phyloP scores from a whole-genome alignment of 2,797 vertebrate genomes.

The Poecile montanus region DNA sequence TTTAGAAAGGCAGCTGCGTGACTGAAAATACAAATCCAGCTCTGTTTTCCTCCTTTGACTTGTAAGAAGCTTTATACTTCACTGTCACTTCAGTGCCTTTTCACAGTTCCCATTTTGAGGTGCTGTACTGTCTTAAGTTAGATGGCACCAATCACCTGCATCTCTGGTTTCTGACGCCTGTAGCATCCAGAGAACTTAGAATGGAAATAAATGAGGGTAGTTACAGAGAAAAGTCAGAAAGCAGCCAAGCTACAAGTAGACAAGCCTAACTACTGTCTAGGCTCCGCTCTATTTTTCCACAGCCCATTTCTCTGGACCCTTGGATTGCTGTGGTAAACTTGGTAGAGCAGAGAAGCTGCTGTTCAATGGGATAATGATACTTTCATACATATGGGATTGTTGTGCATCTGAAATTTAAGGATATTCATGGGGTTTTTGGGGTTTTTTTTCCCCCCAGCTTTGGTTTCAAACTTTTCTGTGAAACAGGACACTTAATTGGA shows the following conservation, averaged over 20 bases:
- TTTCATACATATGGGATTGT: background rate
- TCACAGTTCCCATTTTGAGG: background rate
- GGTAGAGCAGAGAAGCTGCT: background rate
- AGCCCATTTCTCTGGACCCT: background rate
- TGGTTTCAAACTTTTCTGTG: background rate
- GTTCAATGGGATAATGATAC: background rate
- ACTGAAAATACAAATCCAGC: background rate
- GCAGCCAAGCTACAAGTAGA: background rate
- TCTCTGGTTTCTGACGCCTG: background rate
- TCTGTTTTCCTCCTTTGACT: background rate
- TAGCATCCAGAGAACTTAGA: background rate
- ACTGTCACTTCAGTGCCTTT: background rate
- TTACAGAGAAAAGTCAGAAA: background rate
- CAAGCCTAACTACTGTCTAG: background rate
- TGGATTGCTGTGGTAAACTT: background rate
- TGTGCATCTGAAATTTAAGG: background rate
- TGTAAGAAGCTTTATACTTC: background rate
- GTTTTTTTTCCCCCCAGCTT: background rate
- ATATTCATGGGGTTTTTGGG: accelerated
- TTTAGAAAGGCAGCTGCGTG: background rate
- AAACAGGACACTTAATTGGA: background rate
- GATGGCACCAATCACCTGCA: background rate
- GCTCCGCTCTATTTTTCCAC: background rate
- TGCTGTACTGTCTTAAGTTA: background rate
- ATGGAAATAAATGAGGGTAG: background rate